Percentiles rank a stretch among this genome's conserved stretches.
phyloP scores from a whole-genome alignment of 2,797 vertebrate genomes.

The Cichlasoma orientale region DNA sequence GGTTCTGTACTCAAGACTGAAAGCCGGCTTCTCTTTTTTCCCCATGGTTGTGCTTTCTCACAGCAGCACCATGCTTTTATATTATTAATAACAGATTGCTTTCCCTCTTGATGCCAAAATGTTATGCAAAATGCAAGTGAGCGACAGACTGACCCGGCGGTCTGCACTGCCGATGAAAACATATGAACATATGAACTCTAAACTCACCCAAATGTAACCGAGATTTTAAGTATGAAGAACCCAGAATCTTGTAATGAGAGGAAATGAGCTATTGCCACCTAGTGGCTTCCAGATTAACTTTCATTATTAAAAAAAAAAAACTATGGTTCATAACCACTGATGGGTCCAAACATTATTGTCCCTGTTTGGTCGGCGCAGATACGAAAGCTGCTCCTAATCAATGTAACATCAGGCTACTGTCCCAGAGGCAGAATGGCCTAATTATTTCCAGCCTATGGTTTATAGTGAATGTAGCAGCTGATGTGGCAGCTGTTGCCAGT shows the following conservation, averaged over 20 bases:
- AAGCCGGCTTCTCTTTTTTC: neutral
- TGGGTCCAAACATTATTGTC: conserved; percentile 52
- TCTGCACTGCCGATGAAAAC: neutral
- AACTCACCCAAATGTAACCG: conserved; percentile 9
- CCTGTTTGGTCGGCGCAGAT: conserved; percentile 29
- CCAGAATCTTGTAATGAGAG: neutral
- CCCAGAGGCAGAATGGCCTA: conserved; percentile 50
- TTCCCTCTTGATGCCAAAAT: neutral
- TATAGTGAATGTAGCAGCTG: conserved; percentile 59
- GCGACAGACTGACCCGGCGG: neutral
- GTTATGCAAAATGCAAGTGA: neutral
- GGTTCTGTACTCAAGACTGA: neutral
- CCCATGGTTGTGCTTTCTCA: neutral
- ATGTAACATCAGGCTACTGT: conserved; percentile 54
- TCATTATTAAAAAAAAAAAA: conserved; percentile 8
- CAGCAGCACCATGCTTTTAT: conserved; percentile 1
- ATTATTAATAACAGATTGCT: neutral
- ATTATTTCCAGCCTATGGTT: conserved; percentile 57
- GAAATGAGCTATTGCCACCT: conserved; percentile 61
- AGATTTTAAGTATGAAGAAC: conserved; percentile 1
- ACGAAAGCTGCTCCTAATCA: conserved; percentile 66
- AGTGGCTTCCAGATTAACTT: conserved; percentile 41
- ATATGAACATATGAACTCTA: neutral
- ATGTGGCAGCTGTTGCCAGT: conserved; percentile 68
- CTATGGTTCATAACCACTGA: conserved; percentile 35